These are phyloP conservation scores for Xiphophorus hellerii DNA, from an alignment of 2,113 vertebrate species.

Conservation along the genomic window DNA sequence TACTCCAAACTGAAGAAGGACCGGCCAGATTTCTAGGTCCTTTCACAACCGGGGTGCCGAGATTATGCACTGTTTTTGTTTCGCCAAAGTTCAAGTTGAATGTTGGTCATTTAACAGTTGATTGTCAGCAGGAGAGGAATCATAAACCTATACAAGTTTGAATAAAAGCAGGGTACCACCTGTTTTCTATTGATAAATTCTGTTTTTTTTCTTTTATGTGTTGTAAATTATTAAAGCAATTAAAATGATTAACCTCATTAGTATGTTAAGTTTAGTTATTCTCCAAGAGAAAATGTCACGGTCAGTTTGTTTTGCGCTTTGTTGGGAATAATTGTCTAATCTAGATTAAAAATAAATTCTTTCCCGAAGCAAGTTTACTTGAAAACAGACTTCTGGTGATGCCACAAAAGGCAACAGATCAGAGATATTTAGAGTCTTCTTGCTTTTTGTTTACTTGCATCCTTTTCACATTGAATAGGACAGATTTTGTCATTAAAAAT, in stretches of 20 bases:
- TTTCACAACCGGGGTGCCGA: background rate
- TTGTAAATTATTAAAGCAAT: slow-evolving; percentile 67
- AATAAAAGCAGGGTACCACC: slow-evolving; percentile 54
- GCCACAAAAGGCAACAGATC: too few species aligned
- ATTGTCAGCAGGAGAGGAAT: slow-evolving; percentile 31
- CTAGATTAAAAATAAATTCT: too few species aligned
- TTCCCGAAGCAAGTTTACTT: too few species aligned
- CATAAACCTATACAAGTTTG: slow-evolving; percentile 29
- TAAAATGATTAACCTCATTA: slow-evolving; percentile 3
- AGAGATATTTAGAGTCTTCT: too few species aligned
- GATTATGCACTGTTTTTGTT: slow-evolving; percentile 47
- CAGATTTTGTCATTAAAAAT: background rate
- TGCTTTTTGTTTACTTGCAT: too few species aligned
- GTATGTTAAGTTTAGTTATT: too few species aligned
- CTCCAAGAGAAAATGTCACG: too few species aligned
- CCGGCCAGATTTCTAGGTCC: slow-evolving; percentile 88
- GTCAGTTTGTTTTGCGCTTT: too few species aligned
- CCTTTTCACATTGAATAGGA: too few species aligned
- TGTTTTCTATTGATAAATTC: slow-evolving; percentile 42
- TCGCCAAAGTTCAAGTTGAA: slow-evolving; percentile 29
- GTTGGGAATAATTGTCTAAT: too few species aligned
- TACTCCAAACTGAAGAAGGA: slow-evolving; percentile 95
- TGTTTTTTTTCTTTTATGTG: slow-evolving; percentile 47
- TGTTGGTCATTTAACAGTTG: slow-evolving; percentile 10
- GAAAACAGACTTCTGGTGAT: too few species aligned